These are phyloP conservation scores for Dromaius novaehollandiae DNA, from an alignment of 2,113 vertebrate species.

Conservation along the genomic window DNA sequence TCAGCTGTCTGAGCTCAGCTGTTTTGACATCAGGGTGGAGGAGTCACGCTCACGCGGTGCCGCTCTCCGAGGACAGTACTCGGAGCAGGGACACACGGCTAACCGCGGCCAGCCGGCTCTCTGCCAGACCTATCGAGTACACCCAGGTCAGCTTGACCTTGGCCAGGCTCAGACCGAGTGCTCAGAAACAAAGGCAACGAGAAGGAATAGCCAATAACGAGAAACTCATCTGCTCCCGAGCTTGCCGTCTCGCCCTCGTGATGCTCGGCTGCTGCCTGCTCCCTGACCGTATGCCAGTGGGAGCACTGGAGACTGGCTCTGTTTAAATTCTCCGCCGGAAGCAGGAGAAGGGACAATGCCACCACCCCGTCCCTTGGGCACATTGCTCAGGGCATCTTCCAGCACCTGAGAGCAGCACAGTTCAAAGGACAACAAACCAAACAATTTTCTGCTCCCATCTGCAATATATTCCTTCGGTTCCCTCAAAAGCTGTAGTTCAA, in stretches of 20 bases:
- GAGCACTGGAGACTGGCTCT: background rate
- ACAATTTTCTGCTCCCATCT: accelerated
- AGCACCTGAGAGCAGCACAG: background rate
- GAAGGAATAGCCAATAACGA: background rate
- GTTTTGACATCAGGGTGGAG: accelerated
- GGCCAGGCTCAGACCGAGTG: background rate
- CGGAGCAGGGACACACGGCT: background rate
- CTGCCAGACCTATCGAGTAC: background rate
- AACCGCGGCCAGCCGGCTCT: background rate
- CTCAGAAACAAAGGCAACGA: background rate
- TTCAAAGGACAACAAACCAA: background rate
- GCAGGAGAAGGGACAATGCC: background rate
- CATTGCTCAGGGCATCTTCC: background rate
- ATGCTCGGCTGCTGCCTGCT: background rate
- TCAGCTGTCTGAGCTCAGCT: background rate
- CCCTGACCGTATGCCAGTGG: background rate
- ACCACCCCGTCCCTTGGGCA: accelerated
- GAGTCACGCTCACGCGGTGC: accelerated
- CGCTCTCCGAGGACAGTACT: background rate
- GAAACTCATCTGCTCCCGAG: accelerated
- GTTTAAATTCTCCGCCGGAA: background rate
- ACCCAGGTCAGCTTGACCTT: background rate
- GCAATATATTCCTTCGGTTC: background rate
- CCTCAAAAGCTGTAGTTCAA: background rate
- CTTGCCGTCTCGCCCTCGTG: accelerated